Conservation (phyloP, 2,797 vertebrate genomes). For the Diglossa cyanea region DNA sequence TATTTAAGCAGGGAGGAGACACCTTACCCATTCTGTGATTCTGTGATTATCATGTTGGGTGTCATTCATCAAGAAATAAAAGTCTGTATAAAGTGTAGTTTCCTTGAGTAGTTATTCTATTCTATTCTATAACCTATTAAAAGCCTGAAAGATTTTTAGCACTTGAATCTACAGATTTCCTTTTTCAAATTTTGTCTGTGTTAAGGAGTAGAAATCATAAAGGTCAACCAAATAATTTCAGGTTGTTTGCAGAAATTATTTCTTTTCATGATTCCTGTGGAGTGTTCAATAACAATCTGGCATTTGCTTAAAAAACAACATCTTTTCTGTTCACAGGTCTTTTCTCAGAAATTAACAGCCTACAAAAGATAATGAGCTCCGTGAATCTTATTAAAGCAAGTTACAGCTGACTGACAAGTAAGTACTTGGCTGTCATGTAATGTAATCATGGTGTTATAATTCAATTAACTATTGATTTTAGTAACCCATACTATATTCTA, state of each 20-base stretch:
- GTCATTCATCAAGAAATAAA: not conserved
- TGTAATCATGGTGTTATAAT: slow-evolving; percentile 16
- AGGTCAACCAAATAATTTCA: slow-evolving; percentile 10
- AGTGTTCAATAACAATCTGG: slow-evolving; percentile 15
- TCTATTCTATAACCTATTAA: not conserved
- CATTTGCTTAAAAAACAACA: slow-evolving; percentile 32
- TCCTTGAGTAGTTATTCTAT: not conserved
- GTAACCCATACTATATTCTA: not conserved
- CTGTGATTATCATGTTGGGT: not conserved
- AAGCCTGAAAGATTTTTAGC: not conserved
- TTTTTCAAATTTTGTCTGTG: not conserved
- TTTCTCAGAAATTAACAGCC: slow-evolving; percentile 45
- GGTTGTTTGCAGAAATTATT: slow-evolving; percentile 10
- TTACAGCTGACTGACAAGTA: slow-evolving; percentile 52
- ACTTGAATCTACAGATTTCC: not conserved
- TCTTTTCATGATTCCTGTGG: not conserved
- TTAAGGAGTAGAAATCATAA: not conserved
- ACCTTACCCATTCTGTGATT: not conserved
- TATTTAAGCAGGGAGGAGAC: not conserved
- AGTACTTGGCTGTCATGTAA: slow-evolving; percentile 31
- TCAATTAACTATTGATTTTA: slow-evolving; percentile 52
- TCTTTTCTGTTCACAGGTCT: slow-evolving; percentile 26
- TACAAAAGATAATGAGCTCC: slow-evolving; percentile 51
- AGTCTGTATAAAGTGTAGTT: not conserved
- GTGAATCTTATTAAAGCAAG: slow-evolving; percentile 59